Base-by-base conservation (phyloP, 1,140 invertebrate species). In the Stratiolaelaps scimitus region DNA sequence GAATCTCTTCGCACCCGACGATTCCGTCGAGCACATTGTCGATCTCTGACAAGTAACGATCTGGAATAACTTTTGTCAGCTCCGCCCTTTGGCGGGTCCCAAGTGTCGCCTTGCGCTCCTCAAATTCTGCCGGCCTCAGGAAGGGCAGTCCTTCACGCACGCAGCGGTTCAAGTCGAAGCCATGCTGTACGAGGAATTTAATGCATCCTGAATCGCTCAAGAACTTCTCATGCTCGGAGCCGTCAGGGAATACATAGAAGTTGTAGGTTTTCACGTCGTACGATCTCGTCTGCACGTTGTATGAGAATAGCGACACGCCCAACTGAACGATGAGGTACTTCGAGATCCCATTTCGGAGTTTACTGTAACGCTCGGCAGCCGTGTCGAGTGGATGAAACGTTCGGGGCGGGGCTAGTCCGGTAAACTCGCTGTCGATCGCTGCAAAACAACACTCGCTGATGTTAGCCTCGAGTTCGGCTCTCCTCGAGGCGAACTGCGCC, bases 131-230 rank as follows among this genome's bases (percentile, higher is more conserved):
- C 13, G 53, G 53, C 4, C 20, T 26, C 26, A 60, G 15, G 53
- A 60, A 60, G 15, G 53, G 53, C 53, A 60, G 4, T 26, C 53
- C 53, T 26, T 60, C 53, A 1, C 15, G 17, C 1, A 60, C 53
- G 23, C 53, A 60, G 26, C 53, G 53, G 20, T 60, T 60, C 15
- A 60, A 60, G 26, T 60, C 53, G 23, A 60, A 60, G 23, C 53
- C 53, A 34, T 60, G 53, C 4, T 60, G n/a, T 34, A 60, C 15
- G 15, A 60, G 53, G 10, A 60, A 60, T 4, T n/a, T 17, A 60
- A 60, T 26, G 26, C 53, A 60, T 15, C 53, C 34, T 1, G 53
- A n/a, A 29, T 60, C 26, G 34, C 34, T 60, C 20, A 17, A 19
- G 53, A 60, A 60, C 10, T 34, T 15, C 13, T 20, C 15, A 15